Percentiles rank a stretch among this genome's conserved stretches.
phyloP scores from a whole-genome alignment of 2,888 invertebrate genomes.

The Thalpophila matura region DNA sequence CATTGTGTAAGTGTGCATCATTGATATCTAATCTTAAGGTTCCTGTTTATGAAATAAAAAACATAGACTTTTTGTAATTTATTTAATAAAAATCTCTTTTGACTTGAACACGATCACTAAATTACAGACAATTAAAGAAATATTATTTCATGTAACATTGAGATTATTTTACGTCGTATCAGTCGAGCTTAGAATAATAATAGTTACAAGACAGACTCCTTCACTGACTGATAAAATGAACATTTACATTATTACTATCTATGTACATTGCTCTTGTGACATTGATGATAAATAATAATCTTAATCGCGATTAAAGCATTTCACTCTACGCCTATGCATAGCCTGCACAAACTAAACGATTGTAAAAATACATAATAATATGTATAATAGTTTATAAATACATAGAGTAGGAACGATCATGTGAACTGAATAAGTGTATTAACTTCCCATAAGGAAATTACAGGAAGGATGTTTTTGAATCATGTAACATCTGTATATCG shows the following conservation, averaged over 20 bases:
- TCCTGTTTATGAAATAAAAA: slow-evolving; percentile 55
- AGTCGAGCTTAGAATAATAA: slow-evolving; percentile 84
- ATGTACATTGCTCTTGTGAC: slow-evolving; percentile 68
- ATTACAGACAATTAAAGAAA: slow-evolving; percentile 89
- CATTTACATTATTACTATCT: slow-evolving; percentile 73
- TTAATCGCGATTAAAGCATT: slow-evolving; percentile 24
- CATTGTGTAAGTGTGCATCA: too few relatives aligned
- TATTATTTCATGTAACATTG: slow-evolving; percentile 84
- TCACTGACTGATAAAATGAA: slow-evolving; percentile 81
- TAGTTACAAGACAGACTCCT: slow-evolving; percentile 77
- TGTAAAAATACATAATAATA: too few relatives aligned
- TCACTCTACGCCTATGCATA: slow-evolving; percentile 32
- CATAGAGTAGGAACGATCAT: neutral
- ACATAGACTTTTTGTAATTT: slow-evolving; percentile 76
- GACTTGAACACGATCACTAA: slow-evolving; percentile 91
- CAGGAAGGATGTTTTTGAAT: slow-evolving; percentile 23
- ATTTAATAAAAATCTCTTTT: slow-evolving; percentile 90
- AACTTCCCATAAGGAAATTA: slow-evolving; percentile 11
- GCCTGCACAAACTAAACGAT: neutral
- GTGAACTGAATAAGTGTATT: neutral
- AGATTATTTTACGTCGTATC: slow-evolving; percentile 84
- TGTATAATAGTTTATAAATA: neutral
- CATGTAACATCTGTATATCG: slow-evolving; percentile 29
- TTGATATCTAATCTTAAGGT: neutral
- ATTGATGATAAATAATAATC: slow-evolving; percentile 45